These are phyloP conservation scores for Labeo rohita DNA, from an alignment of 2,113 vertebrate genomes.

Conservation along the genomic window DNA sequence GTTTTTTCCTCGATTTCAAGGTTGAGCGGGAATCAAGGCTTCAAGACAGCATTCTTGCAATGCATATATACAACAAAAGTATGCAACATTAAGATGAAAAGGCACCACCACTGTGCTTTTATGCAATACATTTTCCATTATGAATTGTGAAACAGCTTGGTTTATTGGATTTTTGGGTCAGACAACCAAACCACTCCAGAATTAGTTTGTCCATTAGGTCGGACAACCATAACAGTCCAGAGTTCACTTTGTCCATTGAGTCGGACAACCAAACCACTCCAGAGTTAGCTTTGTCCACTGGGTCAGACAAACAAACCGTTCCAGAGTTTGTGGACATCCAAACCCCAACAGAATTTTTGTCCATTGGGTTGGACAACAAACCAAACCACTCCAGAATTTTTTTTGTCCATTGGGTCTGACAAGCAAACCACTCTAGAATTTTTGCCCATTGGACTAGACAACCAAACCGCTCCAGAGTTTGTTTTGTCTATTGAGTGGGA, in stretches of 20 bases:
- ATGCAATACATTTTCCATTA: background rate
- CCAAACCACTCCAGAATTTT: background rate
- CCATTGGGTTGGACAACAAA: background rate
- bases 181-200: no score
- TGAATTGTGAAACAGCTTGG: background rate
- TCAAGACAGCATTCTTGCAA: background rate
- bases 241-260: background rate
- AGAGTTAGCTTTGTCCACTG: no score
- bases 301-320: background rate
- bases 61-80: background rate
- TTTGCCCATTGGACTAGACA: background rate
- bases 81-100: no score
- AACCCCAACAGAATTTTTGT: background rate
- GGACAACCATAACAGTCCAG: background rate
- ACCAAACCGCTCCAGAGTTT: background rate
- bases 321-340: background rate
- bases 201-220: background rate
- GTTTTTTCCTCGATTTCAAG: background rate
- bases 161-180: background rate
- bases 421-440: background rate
- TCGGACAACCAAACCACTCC: background rate
- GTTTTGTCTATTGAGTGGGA: background rate
- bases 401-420: background rate
- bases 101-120: no score
- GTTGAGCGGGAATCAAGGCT: background rate